phyloP scores from a whole-genome alignment of 1,140 invertebrate species.

The Rhysida immarginata region DNA sequence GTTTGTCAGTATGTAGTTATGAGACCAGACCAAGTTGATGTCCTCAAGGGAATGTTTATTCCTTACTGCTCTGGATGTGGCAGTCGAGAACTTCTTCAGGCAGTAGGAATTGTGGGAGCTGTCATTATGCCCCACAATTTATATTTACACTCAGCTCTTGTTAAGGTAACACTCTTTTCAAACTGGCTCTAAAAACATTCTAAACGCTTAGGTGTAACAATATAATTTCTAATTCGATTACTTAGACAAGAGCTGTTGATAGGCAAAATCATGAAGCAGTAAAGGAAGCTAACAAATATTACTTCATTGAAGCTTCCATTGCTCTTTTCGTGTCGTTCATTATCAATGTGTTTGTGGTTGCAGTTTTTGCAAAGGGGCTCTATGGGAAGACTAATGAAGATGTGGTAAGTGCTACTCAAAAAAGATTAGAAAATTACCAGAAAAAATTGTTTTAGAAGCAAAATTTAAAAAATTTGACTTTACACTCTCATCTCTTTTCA shows the following conservation, averaged over 20 bases:
- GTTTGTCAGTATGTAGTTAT: constrained; percentile 52
- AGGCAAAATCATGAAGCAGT: constrained; percentile 51
- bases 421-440: not conserved
- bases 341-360: constrained; percentile 79
- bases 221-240: not conserved
- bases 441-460: constrained; percentile 36
- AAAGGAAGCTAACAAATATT: constrained; percentile 74
- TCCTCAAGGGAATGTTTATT: not conserved
- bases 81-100: not conserved
- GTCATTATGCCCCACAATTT: constrained; percentile 5
- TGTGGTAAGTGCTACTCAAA: constrained; percentile 39
- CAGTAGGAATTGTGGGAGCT: not conserved
- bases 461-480: constrained; percentile 39
- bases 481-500: constrained; percentile 6
- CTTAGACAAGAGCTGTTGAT: constrained; percentile 66
- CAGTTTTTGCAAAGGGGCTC: constrained; percentile 73
- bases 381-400: constrained; percentile 50
- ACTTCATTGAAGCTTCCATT: constrained; percentile 66
- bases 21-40: constrained; percentile 15
- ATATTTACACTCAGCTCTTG: constrained; percentile 1
- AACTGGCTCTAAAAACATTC: not conserved
- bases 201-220: not conserved
- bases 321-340: constrained; percentile 72
- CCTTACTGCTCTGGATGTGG: not conserved
- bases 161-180: not conserved